These are phyloP conservation scores for Halichondria panicea DNA, from an alignment of 37 sponge, comb jelly and placozoan genomes.

Conservation along the genomic window DNA sequence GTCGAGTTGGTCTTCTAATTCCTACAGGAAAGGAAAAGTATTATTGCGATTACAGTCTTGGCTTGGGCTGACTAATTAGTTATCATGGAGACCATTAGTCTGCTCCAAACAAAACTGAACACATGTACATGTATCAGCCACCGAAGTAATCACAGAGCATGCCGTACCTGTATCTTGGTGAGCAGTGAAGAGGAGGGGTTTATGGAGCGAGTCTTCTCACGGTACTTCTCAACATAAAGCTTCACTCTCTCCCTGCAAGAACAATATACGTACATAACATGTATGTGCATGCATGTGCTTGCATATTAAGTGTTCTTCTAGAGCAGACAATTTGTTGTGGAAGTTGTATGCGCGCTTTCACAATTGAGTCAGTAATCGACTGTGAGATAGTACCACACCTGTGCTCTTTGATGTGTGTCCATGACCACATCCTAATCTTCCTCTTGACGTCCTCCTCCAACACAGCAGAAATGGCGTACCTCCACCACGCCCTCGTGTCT, in stretches of 20 bases:
- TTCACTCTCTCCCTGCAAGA: constrained; percentile 29
- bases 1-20: constrained; percentile 69
- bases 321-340: not conserved
- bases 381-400: no score
- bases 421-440: constrained; percentile 63
- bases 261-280: not conserved
- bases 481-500: constrained; percentile 68
- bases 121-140: not conserved
- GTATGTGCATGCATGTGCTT: not conserved
- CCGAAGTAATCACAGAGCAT: not conserved
- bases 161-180: constrained; percentile 59
- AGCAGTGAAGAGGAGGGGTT: constrained; percentile 42
- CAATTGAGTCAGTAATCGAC: not conserved
- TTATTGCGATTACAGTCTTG: not conserved
- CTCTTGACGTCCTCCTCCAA: constrained; percentile 69
- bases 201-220: constrained; percentile 57
- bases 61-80: not conserved
- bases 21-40: constrained; percentile 12
- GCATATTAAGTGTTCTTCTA: not conserved
- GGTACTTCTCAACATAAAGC: constrained; percentile 50
- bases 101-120: not conserved
- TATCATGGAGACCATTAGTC: not conserved
- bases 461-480: constrained; percentile 72
- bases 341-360: not conserved
- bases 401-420: constrained; percentile 78